Conservation (phyloP, 2,113 vertebrate species). For the Aramus guarauna region DNA sequence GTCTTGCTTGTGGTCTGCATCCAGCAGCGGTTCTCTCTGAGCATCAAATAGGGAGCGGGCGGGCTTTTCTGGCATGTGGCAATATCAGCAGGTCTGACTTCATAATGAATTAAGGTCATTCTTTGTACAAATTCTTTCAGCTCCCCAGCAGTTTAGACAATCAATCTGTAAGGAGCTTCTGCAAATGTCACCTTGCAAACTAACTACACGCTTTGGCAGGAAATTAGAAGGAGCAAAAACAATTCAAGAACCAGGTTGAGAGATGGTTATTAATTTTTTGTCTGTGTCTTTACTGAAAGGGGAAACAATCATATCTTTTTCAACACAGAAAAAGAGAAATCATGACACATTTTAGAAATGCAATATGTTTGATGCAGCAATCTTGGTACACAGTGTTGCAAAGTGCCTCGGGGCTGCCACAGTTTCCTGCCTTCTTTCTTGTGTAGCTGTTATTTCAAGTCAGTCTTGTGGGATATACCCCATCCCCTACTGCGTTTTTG, state of each 20-base stretch:
- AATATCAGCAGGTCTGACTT: conserved; percentile 13
- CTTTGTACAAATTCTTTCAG: neutral
- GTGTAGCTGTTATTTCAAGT: conserved; percentile 20
- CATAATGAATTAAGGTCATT: neutral
- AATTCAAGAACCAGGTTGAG: neutral
- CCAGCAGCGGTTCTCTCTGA: neutral
- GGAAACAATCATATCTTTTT: conserved; percentile 46
- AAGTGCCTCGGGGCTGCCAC: neutral
- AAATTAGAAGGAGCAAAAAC: conserved; percentile 49
- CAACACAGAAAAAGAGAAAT: neutral
- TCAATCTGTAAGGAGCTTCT: conserved; percentile 21
- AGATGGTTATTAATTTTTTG: conserved; percentile 44
- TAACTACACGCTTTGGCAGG: neutral
- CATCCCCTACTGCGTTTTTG: neutral
- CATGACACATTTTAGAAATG: neutral
- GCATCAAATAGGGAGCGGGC: neutral
- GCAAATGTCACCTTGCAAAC: conserved; percentile 61
- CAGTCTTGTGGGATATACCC: neutral
- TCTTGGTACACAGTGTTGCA: neutral
- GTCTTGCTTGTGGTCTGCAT: neutral
- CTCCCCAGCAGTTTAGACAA: conserved; percentile 31
- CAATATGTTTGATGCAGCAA: neutral
- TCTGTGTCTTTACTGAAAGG: neutral
- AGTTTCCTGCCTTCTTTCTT: neutral
- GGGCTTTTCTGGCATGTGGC: neutral